Conservation (phyloP, 2,888 invertebrate species). For the Rugalucina vietnamica region DNA sequence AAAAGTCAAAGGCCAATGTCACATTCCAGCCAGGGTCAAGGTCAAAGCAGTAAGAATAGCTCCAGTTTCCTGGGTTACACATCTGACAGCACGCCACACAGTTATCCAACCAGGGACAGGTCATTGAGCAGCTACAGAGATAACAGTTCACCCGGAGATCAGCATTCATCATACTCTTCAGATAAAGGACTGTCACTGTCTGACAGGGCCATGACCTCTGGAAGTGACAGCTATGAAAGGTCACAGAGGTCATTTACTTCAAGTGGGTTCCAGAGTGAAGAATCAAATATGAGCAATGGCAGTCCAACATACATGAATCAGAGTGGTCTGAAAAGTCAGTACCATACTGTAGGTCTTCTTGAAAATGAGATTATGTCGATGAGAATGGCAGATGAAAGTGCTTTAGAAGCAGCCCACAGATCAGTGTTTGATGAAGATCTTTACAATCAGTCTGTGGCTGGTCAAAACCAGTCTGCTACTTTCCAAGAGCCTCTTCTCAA, state of each 20-base stretch:
- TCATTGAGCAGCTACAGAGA: conserved; percentile 46
- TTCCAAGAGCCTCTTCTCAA: too few relatives aligned
- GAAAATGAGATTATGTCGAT: conserved; percentile 54
- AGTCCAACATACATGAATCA: conserved; percentile 39
- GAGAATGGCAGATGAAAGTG: not conserved
- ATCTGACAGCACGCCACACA: conserved; percentile 13
- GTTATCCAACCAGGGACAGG: not conserved
- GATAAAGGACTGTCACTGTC: conserved; percentile 52
- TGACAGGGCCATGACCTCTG: conserved; percentile 46
- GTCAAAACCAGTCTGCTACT: not conserved
- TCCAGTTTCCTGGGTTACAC: not conserved
- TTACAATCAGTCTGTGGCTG: not conserved
- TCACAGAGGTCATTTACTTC: conserved; percentile 54
- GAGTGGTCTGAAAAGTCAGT: conserved; percentile 8
- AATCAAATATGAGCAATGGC: conserved; percentile 40
- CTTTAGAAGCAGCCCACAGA: not conserved
- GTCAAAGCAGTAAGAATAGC: not conserved
- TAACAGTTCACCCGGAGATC: conserved; percentile 43
- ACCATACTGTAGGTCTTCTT: conserved; percentile 43
- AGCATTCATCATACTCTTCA: conserved; percentile 49
- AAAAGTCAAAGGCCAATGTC: not conserved
- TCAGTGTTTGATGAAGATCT: not conserved
- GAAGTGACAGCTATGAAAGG: conserved; percentile 26
- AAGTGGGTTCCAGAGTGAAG: conserved; percentile 64
- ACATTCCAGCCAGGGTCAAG: not conserved